phyloP scores from a whole-genome alignment of 2,113 vertebrate species.

The Electrona antarctica region DNA sequence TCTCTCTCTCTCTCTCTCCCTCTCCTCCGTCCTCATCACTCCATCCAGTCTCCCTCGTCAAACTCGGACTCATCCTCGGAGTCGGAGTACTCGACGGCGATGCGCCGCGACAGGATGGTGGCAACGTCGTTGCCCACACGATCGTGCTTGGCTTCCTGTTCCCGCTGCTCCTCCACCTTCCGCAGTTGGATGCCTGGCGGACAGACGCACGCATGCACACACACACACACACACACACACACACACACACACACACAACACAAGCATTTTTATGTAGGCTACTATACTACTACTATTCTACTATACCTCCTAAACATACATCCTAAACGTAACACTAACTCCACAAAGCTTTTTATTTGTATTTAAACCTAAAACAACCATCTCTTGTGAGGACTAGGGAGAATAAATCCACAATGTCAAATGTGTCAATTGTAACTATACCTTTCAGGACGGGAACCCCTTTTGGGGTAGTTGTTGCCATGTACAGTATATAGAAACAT shows the following conservation, averaged over 20 bases:
- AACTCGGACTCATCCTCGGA: conserved; percentile 98
- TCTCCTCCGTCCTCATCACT: conserved; percentile 73
- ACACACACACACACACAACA: not conserved
- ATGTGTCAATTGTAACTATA: too few relatives aligned
- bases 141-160: conserved; percentile 97
- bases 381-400: too few relatives aligned
- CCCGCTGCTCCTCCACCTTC: conserved; percentile 97
- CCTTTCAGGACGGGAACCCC: too few relatives aligned
- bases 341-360: too few relatives aligned
- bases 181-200: conserved; percentile 93
- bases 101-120: conserved; percentile 95
- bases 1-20: not conserved
- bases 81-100: conserved; percentile 97
- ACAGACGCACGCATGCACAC: not conserved
- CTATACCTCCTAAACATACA: too few relatives aligned
- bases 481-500: too few relatives aligned
- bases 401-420: too few relatives aligned
- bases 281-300: too few relatives aligned
- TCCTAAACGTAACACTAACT: too few relatives aligned
- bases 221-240: conserved; percentile 7
- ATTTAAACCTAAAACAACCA: too few relatives aligned
- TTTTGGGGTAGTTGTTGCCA: too few relatives aligned
- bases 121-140: conserved; percentile 97
- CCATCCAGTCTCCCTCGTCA: conserved; percentile 98
- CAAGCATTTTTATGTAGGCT: not conserved